A percentile compares a stretch with the other conserved stretches of the same genome.
Evolutionary conservation across 2,113 vertebrate species (phyloP).

Genomic region (Galeopterus variegatus): DNA sequence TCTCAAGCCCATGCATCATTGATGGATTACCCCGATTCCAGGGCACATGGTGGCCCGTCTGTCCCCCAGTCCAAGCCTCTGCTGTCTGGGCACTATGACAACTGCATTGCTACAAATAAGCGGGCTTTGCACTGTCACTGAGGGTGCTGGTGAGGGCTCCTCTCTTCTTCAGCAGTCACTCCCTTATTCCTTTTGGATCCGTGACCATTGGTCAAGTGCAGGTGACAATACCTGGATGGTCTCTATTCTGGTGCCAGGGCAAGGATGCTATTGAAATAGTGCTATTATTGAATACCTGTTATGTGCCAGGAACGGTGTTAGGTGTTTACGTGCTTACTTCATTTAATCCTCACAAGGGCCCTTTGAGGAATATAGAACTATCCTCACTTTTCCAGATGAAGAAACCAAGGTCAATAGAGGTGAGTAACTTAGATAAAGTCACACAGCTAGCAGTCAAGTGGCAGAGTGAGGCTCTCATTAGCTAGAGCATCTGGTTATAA

Average conservation of each 20-base stretch:
- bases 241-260: fast-evolving
- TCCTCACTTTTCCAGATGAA: neutral
- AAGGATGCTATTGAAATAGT: fast-evolving
- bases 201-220: neutral
- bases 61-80: neutral
- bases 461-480: neutral
- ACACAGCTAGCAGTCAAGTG: neutral
- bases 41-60: fast-evolving
- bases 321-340: fast-evolving
- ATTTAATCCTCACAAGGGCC: too few species aligned
- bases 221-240: fast-evolving
- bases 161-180: fast-evolving
- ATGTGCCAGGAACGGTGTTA: fast-evolving
- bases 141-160: fast-evolving
- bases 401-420: too few species aligned
- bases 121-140: neutral
- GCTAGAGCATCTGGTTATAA: neutral
- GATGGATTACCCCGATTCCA: neutral
- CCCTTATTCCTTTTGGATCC: neutral
- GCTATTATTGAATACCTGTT: fast-evolving
- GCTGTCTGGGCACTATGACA: neutral
- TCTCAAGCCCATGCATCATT: neutral
- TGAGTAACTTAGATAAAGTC: neutral
- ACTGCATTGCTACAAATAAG: neutral
- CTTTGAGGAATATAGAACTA: neutral